Base-by-base conservation (phyloP, 2,113 vertebrate genomes). In the Gymnogyps californianus region DNA sequence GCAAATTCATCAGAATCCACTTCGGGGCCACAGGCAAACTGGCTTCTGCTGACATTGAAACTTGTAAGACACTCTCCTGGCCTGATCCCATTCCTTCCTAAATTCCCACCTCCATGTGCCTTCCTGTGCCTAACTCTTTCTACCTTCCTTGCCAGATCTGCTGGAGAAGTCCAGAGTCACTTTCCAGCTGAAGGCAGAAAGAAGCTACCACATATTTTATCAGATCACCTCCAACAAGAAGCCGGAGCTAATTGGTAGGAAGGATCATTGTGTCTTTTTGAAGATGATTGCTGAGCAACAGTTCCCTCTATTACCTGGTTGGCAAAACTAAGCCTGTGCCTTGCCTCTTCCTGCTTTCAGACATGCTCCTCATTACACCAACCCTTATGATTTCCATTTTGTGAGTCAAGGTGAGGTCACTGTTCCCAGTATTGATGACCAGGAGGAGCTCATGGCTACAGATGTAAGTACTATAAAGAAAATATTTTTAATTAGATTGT, bases 201-300 rank as follows among this genome's bases (percentile, higher is more conserved):
- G 98, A 91, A 98, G 98, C 91, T 99, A 98, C 69, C 98, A 99
- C 72, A 98, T 99, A 64, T 99, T 99, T 96, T 99, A 99, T 76
- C 98, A 99, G 97, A 96, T 99, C 90, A 98, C 94, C 87, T 98
- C 98, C 77, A 98, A 98, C 94, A 98, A 98, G 96, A 98, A 98
- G 85, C 98, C 98, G 34, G 98, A 99, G 81, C 95, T 99, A 17
- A 98, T 98, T 40, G 98, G 98, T 98, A 97, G 97, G 97, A 38
- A 71, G 54, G 32, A 59, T 36, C 12, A 57, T 31, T 28, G 10
- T 47, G 46, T 47, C 46, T 46, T 46, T 46, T 19, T 46, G 46
- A 46, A 18, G 46, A 19, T 46, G 46, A 46, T 46, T 18, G 15
- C 46, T 46, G 46, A 46, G 46, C 17, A 46, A 46, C 46, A 46